Evolutionary conservation across 2,113 vertebrate genomes (phyloP).

Genomic region (Nettapus auritus): DNA sequence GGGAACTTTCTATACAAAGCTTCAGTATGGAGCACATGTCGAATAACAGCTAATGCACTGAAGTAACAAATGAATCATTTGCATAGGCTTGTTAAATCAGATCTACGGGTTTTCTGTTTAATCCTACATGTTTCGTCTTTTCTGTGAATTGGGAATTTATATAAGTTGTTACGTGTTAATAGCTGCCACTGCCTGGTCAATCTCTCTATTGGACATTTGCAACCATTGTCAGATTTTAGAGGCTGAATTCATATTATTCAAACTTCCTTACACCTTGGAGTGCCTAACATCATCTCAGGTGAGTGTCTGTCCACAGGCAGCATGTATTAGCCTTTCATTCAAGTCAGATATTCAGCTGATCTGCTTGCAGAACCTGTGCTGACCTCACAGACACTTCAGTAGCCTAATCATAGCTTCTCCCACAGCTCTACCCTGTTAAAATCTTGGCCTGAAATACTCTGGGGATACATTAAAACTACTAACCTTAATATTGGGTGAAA

Average conservation of each 20-base stretch:
- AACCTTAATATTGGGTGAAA: fast-evolving
- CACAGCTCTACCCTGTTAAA: neutral
- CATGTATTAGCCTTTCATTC: neutral
- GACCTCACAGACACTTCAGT: neutral
- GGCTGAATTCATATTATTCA: neutral
- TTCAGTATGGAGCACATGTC: neutral
- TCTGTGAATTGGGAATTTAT: neutral
- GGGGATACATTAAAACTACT: neutral
- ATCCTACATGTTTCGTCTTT: neutral
- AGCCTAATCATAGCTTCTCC: neutral
- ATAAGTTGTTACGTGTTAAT: neutral
- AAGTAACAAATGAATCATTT: neutral
- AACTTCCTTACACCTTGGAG: neutral
- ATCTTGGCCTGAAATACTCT: neutral
- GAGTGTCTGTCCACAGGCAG: neutral
- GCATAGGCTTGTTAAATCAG: neutral
- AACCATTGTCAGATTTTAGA: neutral
- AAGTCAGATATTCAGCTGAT: neutral
- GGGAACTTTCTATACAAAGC: neutral
- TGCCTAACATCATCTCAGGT: too few relatives aligned
- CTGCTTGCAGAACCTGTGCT: neutral
- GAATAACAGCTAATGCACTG: neutral
- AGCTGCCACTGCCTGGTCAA: neutral
- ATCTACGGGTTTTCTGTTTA: neutral
- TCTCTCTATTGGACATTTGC: neutral